Evolutionary conservation across 2,113 vertebrate genomes (phyloP).

Genomic region (Fregetta grallaria): DNA sequence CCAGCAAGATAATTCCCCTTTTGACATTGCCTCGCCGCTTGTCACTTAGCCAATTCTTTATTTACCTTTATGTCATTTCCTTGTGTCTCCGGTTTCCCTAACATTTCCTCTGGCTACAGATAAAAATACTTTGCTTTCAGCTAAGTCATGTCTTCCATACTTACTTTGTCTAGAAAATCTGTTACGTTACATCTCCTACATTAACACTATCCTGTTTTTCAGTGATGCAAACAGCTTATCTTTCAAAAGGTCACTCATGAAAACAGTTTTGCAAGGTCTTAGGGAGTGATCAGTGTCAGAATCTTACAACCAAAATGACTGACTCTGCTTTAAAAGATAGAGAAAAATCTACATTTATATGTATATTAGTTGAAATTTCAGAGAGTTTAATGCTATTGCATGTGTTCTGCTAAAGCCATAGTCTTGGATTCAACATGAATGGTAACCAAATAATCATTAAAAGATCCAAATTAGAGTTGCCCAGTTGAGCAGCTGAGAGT

Average conservation of each 20-base stretch:
- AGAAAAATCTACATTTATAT: neutral
- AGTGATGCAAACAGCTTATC: neutral
- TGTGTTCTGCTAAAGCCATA: rapidly evolving
- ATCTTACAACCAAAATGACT: neutral
- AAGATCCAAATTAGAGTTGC: neutral
- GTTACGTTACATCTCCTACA: rapidly evolving
- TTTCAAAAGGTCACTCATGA: neutral
- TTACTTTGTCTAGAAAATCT: neutral
- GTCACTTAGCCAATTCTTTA: conserved; percentile 24
- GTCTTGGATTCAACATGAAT: rapidly evolving
- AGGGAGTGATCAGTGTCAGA: neutral
- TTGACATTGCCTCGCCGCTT: neutral
- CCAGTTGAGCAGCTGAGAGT: neutral
- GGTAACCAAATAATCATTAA: neutral
- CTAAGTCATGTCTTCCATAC: neutral
- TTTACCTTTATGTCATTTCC: conserved; percentile 44
- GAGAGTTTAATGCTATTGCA: too few relatives aligned
- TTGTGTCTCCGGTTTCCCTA: neutral
- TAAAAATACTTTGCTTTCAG: conserved; percentile 6
- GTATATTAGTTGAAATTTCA: neutral
- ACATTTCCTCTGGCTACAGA: conserved; percentile 17
- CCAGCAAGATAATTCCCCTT: neutral
- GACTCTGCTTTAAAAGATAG: neutral
- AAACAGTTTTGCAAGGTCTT: neutral
- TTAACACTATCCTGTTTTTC: neutral